Evolutionary conservation across 1,140 invertebrate species (phyloP).

Genomic region (Homarus americanus): DNA sequence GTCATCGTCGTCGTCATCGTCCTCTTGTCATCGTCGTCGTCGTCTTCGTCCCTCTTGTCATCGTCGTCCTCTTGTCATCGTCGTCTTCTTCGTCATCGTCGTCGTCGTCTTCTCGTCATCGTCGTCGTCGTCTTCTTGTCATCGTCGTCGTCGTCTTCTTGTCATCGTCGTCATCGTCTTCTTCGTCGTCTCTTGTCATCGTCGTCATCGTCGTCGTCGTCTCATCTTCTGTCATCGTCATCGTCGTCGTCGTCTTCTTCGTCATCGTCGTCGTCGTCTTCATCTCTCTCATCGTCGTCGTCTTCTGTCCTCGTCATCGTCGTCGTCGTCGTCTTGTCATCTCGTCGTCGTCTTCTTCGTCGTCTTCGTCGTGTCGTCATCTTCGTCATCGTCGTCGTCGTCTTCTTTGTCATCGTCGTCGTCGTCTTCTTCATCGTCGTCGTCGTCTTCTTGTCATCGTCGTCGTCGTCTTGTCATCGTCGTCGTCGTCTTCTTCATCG

Average conservation of each 20-base stretch:
- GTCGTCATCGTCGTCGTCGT: background rate
- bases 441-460: no score
- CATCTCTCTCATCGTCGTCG: background rate
- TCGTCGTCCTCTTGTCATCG: background rate
- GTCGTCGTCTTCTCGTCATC: no score
- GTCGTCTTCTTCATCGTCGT: no score
- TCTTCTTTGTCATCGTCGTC: no score
- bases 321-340: no score
- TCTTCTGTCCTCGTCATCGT: background rate
- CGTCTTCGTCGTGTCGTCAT: background rate
- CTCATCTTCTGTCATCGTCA: background rate
- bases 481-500: background rate
- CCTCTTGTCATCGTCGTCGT: slow-evolving; percentile 3
- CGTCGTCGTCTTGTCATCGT: no score
- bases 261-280: no score
- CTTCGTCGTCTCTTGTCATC: slow-evolving; percentile 10
- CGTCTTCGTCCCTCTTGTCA: background rate
- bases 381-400: no score
- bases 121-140: no score
- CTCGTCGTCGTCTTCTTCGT: background rate
- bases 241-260: no score
- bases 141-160: no score
- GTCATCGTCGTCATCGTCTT: background rate
- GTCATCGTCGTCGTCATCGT: background rate
- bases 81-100: no score